phyloP scores from a whole-genome alignment of 2,888 invertebrate species.

The Gymnoscelis rufifasciata region DNA sequence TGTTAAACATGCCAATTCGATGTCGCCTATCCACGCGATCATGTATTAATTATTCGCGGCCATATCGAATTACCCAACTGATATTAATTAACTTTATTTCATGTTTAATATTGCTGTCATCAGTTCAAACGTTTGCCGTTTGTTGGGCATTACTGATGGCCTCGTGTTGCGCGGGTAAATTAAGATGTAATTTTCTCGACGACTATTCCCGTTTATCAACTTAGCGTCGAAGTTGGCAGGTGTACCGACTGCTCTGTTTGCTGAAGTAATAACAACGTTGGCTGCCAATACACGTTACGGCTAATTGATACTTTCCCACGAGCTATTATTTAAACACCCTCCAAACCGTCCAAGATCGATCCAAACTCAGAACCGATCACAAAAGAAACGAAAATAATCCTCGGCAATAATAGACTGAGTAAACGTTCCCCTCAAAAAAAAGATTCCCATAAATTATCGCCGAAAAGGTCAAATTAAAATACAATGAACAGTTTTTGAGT shows the following conservation, averaged over 20 bases:
- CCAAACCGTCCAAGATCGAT: constrained; percentile 40
- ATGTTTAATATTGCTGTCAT: constrained; percentile 9
- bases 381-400: constrained; percentile 67
- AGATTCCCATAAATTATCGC: constrained; percentile 77
- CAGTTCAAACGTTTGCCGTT: constrained; percentile 5
- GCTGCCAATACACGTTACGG: constrained; percentile 8
- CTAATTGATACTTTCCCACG: constrained; percentile 37
- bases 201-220: constrained; percentile 6
- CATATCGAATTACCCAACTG: constrained; percentile 16
- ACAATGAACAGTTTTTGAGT: constrained; percentile 79
- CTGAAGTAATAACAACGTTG: constrained; percentile 7
- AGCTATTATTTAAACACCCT: constrained; percentile 34
- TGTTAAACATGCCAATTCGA: constrained; percentile 33
- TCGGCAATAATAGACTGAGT: constrained; percentile 70
- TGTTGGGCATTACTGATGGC: background rate
- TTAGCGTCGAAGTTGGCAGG: constrained; percentile 6
- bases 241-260: constrained; percentile 8
- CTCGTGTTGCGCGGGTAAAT: background rate
- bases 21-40: constrained; percentile 14
- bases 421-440: constrained; percentile 68
- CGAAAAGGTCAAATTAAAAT: constrained; percentile 80
- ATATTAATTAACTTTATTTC: constrained; percentile 22
- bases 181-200: constrained; percentile 4
- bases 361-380: constrained; percentile 54
- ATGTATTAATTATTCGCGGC: constrained; percentile 21